These are phyloP conservation scores for Platycnemis pennipes DNA, from an alignment of 2,888 invertebrate genomes.

Conservation along the genomic window DNA sequence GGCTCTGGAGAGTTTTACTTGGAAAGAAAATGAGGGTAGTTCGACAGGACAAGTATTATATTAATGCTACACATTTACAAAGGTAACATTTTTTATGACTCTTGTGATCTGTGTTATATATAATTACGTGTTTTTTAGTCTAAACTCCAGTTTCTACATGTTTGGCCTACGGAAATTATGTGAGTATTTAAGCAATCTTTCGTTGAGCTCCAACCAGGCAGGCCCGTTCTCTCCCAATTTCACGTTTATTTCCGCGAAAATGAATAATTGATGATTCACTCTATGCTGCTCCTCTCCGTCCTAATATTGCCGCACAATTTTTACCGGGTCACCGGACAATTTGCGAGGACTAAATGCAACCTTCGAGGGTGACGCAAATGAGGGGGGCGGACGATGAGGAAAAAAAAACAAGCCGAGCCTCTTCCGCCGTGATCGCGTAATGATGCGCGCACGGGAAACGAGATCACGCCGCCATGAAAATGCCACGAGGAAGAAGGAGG, in stretches of 20 bases:
- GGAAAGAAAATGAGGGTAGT: background rate
- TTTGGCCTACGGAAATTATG: no score
- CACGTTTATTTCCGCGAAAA: background rate
- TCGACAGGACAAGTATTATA: background rate
- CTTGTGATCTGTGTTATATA: no score
- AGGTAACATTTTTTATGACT: no score
- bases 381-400: background rate
- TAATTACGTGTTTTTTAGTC: no score
- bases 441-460: background rate
- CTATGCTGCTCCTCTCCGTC: background rate
- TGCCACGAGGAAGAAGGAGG: background rate
- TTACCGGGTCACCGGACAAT: background rate
- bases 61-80: background rate
- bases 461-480: constrained; percentile 16
- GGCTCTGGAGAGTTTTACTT: no score
- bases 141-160: no score
- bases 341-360: background rate
- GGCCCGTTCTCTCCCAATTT: background rate
- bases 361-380: background rate
- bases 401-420: background rate
- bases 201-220: no score
- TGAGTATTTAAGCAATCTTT: no score
- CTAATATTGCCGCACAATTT: background rate
- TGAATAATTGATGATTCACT: background rate
- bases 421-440: background rate